Conservation (phyloP, 2,797 vertebrate species). For the Etheostoma perlongum region DNA sequence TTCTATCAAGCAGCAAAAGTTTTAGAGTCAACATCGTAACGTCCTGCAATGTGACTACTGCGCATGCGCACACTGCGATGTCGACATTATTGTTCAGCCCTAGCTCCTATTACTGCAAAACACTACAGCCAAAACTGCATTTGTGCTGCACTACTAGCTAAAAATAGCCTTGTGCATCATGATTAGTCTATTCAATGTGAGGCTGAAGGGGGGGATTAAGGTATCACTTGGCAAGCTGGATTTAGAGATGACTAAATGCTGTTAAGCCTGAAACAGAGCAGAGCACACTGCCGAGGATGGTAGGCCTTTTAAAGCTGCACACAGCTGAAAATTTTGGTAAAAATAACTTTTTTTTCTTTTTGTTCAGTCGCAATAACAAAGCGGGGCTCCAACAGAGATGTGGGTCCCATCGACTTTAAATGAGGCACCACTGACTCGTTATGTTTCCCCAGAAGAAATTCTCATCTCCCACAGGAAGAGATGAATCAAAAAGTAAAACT, state of each 20-base stretch:
- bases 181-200: constrained; percentile 52
- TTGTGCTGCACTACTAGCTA: constrained; percentile 41
- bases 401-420: constrained; percentile 12
- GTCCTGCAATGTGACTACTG: too few species aligned
- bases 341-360: neutral
- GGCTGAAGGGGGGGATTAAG: constrained; percentile 67
- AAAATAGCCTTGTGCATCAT: constrained; percentile 61
- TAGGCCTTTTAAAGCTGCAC: constrained; percentile 25
- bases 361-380: neutral
- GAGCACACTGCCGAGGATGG: constrained; percentile 23
- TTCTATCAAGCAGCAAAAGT: too few species aligned
- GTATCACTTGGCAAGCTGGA: constrained; percentile 70
- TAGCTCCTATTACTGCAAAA: constrained; percentile 1
- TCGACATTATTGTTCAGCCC: too few species aligned
- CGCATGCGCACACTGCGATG: too few species aligned
- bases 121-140: constrained; percentile 13
- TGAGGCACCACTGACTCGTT: constrained; percentile 26
- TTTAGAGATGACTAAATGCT: constrained; percentile 71
- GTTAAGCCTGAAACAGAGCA: constrained; percentile 64
- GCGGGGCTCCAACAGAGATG: neutral
- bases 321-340: constrained; percentile 3
- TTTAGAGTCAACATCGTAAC: too few species aligned
- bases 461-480: constrained; percentile 38
- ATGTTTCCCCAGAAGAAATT: neutral
- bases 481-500: constrained; percentile 39